A percentile compares a stretch with the other conserved stretches of the same genome.
These are phyloP conservation scores for Telenomus remus DNA, from an alignment of 1,140 invertebrate species.

Conservation along the genomic window DNA sequence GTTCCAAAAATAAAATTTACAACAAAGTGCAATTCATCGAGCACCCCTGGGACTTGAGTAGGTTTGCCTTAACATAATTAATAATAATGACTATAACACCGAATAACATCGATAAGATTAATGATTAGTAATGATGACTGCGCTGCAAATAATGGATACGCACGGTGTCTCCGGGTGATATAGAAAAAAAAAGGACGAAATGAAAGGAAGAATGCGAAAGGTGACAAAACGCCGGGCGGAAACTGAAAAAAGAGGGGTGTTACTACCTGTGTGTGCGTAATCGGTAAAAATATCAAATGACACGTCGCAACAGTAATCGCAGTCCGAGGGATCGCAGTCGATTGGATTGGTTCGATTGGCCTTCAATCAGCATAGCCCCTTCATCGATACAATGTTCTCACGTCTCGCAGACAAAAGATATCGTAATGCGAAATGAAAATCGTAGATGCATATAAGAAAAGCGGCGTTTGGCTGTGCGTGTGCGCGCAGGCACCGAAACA, in stretches of 20 bases:
- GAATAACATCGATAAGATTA: slow-evolving; percentile 43
- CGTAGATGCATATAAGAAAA: slow-evolving; percentile 51
- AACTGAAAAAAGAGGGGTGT: slow-evolving; percentile 23
- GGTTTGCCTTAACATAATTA: slow-evolving; percentile 37
- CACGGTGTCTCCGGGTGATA: not conserved
- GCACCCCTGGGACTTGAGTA: slow-evolving; percentile 9
- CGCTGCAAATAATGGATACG: slow-evolving; percentile 10
- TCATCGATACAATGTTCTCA: slow-evolving; percentile 68
- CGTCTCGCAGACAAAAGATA: slow-evolving; percentile 67
- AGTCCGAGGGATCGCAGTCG: slow-evolving; percentile 39
- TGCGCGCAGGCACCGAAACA: slow-evolving; percentile 6
- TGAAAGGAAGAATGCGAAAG: slow-evolving; percentile 4
- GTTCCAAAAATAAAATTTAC: slow-evolving; percentile 8
- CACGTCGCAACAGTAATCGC: slow-evolving; percentile 29
- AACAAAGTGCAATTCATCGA: slow-evolving; percentile 31
- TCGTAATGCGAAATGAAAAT: slow-evolving; percentile 66
- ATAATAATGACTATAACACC: slow-evolving; percentile 40
- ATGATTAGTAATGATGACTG: slow-evolving; percentile 46
- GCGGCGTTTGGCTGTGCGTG: slow-evolving; percentile 4
- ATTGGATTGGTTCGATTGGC: slow-evolving; percentile 65
- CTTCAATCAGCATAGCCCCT: slow-evolving; percentile 46
- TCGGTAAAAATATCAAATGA: slow-evolving; percentile 61
- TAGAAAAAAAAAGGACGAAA: slow-evolving; percentile 7
- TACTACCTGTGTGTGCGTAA: slow-evolving; percentile 53
- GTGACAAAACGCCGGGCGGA: slow-evolving; percentile 38